Base-by-base conservation (phyloP, 2,888 invertebrate genomes). In the Torymus auratus region DNA sequence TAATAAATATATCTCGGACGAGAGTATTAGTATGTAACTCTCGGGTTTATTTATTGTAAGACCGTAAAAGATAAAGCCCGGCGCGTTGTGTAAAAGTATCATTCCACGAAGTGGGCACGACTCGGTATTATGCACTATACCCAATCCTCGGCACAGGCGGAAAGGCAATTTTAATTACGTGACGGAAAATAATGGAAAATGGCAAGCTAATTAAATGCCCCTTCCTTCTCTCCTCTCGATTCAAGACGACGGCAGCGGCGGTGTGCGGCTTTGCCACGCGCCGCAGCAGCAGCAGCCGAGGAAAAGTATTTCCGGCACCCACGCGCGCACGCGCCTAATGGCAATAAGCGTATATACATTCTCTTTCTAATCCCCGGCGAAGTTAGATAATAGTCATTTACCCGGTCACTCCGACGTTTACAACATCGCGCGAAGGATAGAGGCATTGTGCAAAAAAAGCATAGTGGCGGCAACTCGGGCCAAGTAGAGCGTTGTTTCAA, bases 361-460 rank as follows among this genome's bases (percentile, higher is more conserved):
- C 78, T 79, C 81, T 81, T 81, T 78, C 73, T 60, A 78, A 78
- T 71, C 64, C 41, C 71, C 56, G 70, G 60, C 52, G 13, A 74
- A 23, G 79, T 83, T 81, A 83, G 83, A 81, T 83, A 83, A 83
- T 79, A 79, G 73, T 62, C 69, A 68, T 81, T 83, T 79, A 76
- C 56, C 69, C 72, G 80, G 75, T 80, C 65, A 74, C 50, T 41
- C 5, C 61, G 64, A n/a, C 52, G 61, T 65, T 76, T 80, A 41
- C 80, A 67, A 76, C 75, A 75, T 20, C 23, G 14, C 28, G 10
- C 17, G 23, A 50, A 14, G 55, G 15, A 28, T 15, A 50, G 20
- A 61, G 20, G 58, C 15, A 60, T 23, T 50, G 70, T 64, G 77
- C 56, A 77, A 64, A 77, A 77, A 65, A 58, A 50, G 55, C 0